A percentile compares a stretch with the other conserved stretches of the same genome.
Evolutionary conservation across 2,888 invertebrate genomes (phyloP).

Genomic region (Conus canariensis): DNA sequence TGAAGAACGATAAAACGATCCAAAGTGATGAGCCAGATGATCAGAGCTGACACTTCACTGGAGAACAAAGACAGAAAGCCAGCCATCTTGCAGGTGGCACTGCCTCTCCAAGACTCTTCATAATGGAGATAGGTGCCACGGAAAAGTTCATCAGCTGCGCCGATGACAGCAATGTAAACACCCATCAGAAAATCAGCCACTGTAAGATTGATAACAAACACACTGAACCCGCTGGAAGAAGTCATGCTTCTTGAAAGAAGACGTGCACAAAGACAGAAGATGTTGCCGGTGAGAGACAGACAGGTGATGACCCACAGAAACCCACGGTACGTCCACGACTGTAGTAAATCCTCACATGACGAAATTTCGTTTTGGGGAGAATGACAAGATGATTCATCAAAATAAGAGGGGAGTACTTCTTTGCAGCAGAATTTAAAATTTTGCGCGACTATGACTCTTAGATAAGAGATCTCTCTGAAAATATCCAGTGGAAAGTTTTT

Average conservation of each 20-base stretch:
- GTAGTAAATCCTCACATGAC: not conserved
- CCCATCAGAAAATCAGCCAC: not conserved
- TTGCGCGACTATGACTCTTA: not conserved
- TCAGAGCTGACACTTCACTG: slow-evolving; percentile 20
- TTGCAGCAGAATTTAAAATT: slow-evolving; percentile 21
- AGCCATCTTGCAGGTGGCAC: not conserved
- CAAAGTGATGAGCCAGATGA: slow-evolving; percentile 19
- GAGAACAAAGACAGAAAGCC: slow-evolving; percentile 6
- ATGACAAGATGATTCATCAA: not conserved
- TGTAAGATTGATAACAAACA: slow-evolving; percentile 5
- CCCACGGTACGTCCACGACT: not conserved
- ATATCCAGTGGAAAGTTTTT: not conserved
- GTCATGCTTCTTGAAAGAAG: not conserved
- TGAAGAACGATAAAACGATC: slow-evolving; percentile 22
- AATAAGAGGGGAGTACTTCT: not conserved
- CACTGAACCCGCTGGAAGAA: not conserved
- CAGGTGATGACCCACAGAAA: not conserved
- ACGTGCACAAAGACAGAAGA: not conserved
- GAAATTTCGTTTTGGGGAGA: not conserved
- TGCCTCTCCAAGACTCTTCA: slow-evolving; percentile 3
- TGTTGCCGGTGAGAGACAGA: not conserved
- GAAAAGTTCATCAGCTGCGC: not conserved
- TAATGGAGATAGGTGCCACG: not conserved
- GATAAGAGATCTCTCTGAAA: not conserved
- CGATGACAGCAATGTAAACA: not conserved